Evolutionary conservation across 2,113 vertebrate species (phyloP).

Genomic region (Catharus bicknelli): DNA sequence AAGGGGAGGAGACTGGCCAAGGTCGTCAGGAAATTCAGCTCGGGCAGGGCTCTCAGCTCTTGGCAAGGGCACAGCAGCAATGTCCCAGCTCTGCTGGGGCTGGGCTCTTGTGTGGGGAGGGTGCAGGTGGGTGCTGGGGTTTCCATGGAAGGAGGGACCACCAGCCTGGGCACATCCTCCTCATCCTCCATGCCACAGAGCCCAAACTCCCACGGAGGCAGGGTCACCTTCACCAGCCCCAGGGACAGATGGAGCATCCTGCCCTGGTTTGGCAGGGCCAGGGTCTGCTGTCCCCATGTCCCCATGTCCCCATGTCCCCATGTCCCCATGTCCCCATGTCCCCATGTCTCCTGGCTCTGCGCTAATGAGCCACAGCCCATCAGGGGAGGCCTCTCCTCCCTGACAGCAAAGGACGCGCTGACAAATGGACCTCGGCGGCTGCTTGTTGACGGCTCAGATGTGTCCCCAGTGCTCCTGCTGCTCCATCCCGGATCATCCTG

Average conservation of each 20-base stretch:
- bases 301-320: neutral
- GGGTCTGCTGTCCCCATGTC: neutral
- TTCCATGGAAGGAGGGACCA: neutral
- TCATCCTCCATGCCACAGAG: fast-evolving
- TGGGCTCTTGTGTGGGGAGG: fast-evolving
- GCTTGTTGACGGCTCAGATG: neutral
- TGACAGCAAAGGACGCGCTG: constrained; percentile 50
- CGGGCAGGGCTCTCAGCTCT: neutral
- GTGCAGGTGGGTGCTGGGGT: neutral
- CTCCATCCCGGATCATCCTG: neutral
- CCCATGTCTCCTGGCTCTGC: neutral
- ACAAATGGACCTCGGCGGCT: neutral
- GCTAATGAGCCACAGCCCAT: constrained; percentile 17
- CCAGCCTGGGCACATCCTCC: neutral
- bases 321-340: neutral
- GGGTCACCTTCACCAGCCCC: neutral
- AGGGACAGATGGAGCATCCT: fast-evolving
- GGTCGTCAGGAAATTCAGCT: neutral
- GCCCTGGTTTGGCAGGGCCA: fast-evolving
- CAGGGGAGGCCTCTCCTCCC: constrained; percentile 39
- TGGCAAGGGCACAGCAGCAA: neutral
- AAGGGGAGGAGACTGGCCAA: neutral
- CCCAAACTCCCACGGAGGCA: fast-evolving
- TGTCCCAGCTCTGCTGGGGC: neutral
- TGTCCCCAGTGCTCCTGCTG: neutral